Base-by-base conservation (phyloP, 2,888 invertebrate genomes). In the Phlogophora meticulosa region DNA sequence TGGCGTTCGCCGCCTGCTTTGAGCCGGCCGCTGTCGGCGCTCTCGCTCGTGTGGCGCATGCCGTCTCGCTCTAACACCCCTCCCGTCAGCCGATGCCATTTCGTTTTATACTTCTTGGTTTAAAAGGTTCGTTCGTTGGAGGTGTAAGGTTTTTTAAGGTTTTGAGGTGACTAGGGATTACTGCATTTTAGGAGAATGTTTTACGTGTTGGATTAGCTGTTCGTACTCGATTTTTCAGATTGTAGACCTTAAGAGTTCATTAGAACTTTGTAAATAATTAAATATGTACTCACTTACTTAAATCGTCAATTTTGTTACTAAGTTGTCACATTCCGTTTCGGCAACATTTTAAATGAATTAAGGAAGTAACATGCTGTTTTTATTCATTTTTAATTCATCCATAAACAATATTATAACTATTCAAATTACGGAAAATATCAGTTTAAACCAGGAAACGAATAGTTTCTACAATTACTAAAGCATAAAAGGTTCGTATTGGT, bases 1-100 rank as follows among this genome's bases (percentile, higher is more conserved):
- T 94, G 93, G 93, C 92, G 91, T 90, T 88, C 84, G 91, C 94
- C 94, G 94, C 90, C 88, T 88, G 90, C 91, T 92, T 92, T 90
- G 90, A 88, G 85, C 81, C 85, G 85, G 85, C 91, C 90, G 89
- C 90, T 72, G 46, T 84, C 68, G 61, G 40, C 43, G 64, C 58
- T 90, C 91, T 77, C 87, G 57, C 84, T 88, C 88, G 74, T 38
- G 58, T 15, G 22, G 67, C 67, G 75, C 32, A 17, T 75, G 40
- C n/a, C 52, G 40, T 88, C 87, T 80, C 85, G 55, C 85, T 86
- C 83, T 52, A 80, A 76, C 83, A 80, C 81, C 84, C 81, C 84
- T 68, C 81, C 72, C 73, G 82, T 76, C 76, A 83, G 81, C 71
- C 85, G 85, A 69, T 80, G 85, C 86, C 82, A 82, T 84, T 85